These are phyloP conservation scores for Drosophila funebris DNA, from an alignment of 1,140 invertebrate species.

Conservation along the genomic window DNA sequence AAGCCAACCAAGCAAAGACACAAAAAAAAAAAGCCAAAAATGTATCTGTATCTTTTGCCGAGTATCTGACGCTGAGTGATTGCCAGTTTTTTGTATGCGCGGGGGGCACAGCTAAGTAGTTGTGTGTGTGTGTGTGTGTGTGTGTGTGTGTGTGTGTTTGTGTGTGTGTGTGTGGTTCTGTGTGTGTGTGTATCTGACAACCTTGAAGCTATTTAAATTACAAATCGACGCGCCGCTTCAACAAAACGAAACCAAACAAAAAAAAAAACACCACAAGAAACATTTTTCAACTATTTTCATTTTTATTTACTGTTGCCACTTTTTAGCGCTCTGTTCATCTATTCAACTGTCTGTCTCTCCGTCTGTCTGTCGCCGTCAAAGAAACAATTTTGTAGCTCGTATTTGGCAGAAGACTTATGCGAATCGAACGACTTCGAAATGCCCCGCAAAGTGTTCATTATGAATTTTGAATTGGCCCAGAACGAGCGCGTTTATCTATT, in stretches of 20 bases:
- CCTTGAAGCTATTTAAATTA: constrained; percentile 83
- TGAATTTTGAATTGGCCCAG: constrained; percentile 64
- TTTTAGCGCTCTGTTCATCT: constrained; percentile 53
- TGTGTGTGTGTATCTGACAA: constrained; percentile 52
- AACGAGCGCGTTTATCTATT: constrained; percentile 74
- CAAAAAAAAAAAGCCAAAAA: constrained; percentile 9
- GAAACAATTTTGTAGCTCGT: constrained; percentile 41
- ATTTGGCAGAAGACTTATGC: constrained; percentile 69
- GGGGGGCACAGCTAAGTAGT: constrained; percentile 51
- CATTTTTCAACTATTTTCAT: constrained; percentile 78
- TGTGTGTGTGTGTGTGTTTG: constrained; percentile 11
- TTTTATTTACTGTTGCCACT: constrained; percentile 78
- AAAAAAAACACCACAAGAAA: constrained; percentile 38
- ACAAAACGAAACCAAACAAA: constrained; percentile 26
- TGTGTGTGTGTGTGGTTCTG: constrained; percentile 26
- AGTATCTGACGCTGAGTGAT: constrained; percentile 61
- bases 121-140: constrained; percentile 18
- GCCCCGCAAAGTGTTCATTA: constrained; percentile 75
- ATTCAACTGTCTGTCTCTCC: not conserved
- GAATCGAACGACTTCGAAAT: constrained; percentile 76
- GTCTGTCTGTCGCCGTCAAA: constrained; percentile 17
- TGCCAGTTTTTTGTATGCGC: constrained; percentile 69
- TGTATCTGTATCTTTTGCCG: constrained; percentile 59
- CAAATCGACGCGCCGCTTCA: constrained; percentile 64
- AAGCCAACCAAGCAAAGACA: constrained; percentile 16